phyloP scores from a whole-genome alignment of 2,113 vertebrate genomes.

The Lathamus discolor region DNA sequence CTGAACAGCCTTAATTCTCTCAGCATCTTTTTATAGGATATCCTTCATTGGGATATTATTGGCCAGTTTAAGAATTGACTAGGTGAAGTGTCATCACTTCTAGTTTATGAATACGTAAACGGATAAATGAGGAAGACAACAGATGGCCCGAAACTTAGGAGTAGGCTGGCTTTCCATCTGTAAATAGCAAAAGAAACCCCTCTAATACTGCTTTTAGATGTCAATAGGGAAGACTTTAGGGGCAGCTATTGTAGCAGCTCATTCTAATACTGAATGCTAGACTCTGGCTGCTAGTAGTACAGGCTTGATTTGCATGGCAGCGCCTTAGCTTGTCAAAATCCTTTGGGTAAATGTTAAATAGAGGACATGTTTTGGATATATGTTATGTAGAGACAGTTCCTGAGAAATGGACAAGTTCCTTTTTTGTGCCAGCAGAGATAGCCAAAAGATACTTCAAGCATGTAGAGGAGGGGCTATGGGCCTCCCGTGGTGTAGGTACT shows the following conservation, averaged over 20 bases:
- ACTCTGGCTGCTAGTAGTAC: background rate
- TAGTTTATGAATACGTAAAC: background rate
- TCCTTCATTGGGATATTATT: background rate
- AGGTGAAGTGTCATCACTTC: accelerated
- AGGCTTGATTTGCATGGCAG: background rate
- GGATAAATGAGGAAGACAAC: background rate
- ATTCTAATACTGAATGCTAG: background rate
- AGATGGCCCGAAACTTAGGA: background rate
- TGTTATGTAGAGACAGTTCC: accelerated
- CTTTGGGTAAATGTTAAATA: background rate
- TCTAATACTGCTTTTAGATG: background rate
- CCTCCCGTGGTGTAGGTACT: background rate
- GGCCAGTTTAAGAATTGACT: background rate
- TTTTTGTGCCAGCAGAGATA: background rate
- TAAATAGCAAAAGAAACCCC: background rate
- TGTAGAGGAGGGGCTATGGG: accelerated
- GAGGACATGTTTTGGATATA: accelerated
- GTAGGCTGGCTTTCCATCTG: background rate
- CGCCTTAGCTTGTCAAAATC: background rate
- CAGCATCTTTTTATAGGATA: background rate
- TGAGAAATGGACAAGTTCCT: background rate
- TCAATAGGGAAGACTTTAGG: background rate
- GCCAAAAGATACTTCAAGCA: background rate
- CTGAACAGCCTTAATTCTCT: background rate
- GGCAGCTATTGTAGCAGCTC: accelerated